Base-by-base conservation (phyloP, 30 jellyfish, hydroid and myxozoan genomes). In the Cassiopea andromeda region DNA sequence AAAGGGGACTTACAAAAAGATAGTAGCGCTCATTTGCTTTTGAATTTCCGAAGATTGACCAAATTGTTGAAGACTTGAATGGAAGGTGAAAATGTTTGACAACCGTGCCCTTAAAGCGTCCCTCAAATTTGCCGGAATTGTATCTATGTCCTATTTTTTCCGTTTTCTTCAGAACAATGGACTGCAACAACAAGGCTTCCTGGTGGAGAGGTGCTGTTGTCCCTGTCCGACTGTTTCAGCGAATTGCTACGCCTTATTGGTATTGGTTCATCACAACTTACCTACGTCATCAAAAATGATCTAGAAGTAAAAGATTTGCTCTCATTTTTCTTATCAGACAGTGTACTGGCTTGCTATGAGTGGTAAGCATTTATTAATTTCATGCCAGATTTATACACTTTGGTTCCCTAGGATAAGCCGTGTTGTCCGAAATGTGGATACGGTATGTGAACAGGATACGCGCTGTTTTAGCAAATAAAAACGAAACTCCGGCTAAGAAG, bases 301-400 rank as follows among this genome's bases (percentile, higher is more conserved):
- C 78, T 83, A 14, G 84, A 97, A 46, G 80, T 81, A 19, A 85
- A 91, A 82, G 99, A 96, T 38, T 74, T 96, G 83, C 89, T 96
- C 69, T 96, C 99, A 9, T 96, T 89, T 88, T 78, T 96, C 48
- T 79, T 96, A 9, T 92, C 99, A 13, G 99, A 96, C 78, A 96
- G 99, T 69, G 92, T 96, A 75, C 66, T 98, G 46, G 97, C 97
- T 15, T 97, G 93, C 38, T 96, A 96, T 85, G 99, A 96, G 27
- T 85, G 99, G 99, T 85, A 69, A 49, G 96, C 5, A n/a, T 7
- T 0, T 5, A 27, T 27, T 10, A 3, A 0, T 3, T 10, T 10
- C 7, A 54, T 10, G 12, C 12, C 58, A 7, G 27, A 6, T 13
- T 15, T 0, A 3, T 49, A 3, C 46, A 2, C 66, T 27, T 44